Base-by-base conservation (phyloP, 1,140 invertebrate species). In the Lineus longissimus region DNA sequence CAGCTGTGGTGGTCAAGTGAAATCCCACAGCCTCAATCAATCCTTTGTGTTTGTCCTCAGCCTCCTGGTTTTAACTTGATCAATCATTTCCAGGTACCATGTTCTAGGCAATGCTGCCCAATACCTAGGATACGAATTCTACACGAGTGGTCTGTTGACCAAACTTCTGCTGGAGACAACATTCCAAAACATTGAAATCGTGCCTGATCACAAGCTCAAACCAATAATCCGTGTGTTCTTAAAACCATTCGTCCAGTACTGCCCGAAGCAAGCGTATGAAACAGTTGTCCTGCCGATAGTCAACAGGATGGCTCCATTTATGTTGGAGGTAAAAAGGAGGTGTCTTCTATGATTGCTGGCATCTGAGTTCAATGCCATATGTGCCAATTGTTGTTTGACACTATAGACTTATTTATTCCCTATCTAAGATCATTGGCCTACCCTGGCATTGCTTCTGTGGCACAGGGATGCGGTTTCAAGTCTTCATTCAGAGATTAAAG, bases 201-300 rank as follows among this genome's bases (percentile, higher is more conserved):
- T 94, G 72, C 92, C 93, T n/a, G 92, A 94, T 80, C 89, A 91
- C 80, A 86, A 91, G 80, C 76, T 94, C 65, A 84, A 92, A 51
- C 88, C 90, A 0, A 87, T 95, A 55, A 89, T 94, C 65, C 87
- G 73, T 82, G 81, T 82, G 13, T 94, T 93, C 76, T 83, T 94
- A 67, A 92, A 91, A 72, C 89, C 91, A 4, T 93, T 93, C 72
- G 87, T 94, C 69, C 88, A 88, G 72, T 89, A 88, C 23, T 95
- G 93, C 79, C 91, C 92, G 51, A 87, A 88, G 55, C 86, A 88
- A 56, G 90, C 86, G 80, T 90, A 91, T 71, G 85, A 87, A 64
- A 81, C 85, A 65, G 91, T 92, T 33, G 80, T 93, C 31, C 80
- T 93, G 76, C 91, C 91, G 63, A 84, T 94, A 61, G 82, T 94